Percentiles rank a stretch among this genome's conserved stretches.
phyloP scores from a whole-genome alignment of 1,140 invertebrate species.

The Eupristina koningsbergeri region DNA sequence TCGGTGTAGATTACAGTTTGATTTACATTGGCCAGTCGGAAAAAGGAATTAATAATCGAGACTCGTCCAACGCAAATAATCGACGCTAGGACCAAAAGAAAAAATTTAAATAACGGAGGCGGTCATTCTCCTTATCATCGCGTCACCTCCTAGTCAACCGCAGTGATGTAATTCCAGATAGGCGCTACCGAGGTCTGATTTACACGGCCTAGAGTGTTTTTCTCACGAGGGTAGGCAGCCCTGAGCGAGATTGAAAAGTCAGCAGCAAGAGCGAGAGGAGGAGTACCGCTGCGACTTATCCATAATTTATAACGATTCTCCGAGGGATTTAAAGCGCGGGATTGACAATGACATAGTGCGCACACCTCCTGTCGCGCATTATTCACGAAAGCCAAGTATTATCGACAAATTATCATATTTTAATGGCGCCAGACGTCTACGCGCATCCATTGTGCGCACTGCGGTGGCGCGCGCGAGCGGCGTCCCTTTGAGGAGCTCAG shows the following conservation, averaged over 20 bases:
- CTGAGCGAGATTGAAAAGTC: background rate
- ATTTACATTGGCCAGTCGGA: too few species aligned
- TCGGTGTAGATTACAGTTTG: too few species aligned
- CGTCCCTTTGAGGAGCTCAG: background rate
- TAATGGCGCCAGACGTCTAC: slow-evolving; percentile 35
- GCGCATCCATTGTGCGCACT: background rate
- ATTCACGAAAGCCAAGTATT: slow-evolving; percentile 24
- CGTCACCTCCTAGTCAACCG: background rate
- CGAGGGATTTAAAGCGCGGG: background rate
- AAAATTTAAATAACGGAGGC: background rate
- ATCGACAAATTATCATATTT: slow-evolving; percentile 43
- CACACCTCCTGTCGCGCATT: slow-evolving; percentile 27
- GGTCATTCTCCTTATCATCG: background rate
- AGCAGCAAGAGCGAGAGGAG: background rate
- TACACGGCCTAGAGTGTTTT: background rate
- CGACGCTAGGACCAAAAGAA: background rate
- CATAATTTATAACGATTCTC: slow-evolving; percentile 33
- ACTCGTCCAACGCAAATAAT: too few species aligned
- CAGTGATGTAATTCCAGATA: background rate
- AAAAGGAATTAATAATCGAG: too few species aligned
- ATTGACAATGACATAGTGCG: slow-evolving; percentile 37
- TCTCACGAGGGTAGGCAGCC: background rate
- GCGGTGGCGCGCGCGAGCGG: background rate
- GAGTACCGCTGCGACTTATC: slow-evolving; percentile 1
- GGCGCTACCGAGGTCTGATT: background rate